These are phyloP conservation scores for Stramonita haemastoma DNA, from an alignment of 2,888 invertebrate species.

Conservation along the genomic window DNA sequence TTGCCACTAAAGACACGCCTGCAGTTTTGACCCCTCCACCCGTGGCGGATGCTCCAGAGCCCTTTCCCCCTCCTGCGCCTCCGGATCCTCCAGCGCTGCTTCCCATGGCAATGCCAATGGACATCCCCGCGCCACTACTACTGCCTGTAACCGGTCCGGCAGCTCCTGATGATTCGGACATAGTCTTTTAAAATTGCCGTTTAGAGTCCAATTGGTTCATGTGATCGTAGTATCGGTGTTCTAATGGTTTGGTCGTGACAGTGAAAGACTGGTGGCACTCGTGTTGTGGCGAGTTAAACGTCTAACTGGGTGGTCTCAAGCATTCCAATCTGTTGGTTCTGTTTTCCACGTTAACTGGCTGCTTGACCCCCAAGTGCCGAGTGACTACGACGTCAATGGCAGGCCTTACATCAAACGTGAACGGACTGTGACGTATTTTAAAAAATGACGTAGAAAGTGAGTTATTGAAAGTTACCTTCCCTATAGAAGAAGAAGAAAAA, in stretches of 20 bases:
- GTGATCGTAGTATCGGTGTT: background rate
- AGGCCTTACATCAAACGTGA: background rate
- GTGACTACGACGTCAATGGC: background rate
- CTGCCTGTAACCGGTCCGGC: background rate
- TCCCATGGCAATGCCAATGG: background rate
- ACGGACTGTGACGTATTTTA: background rate
- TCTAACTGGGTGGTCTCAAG: constrained; percentile 11
- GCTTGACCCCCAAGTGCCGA: constrained; percentile 29
- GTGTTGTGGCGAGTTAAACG: background rate
- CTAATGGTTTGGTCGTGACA: background rate
- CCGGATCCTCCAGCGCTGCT: background rate
- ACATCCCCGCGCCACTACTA: background rate
- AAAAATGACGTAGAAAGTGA: background rate
- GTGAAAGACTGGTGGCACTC: background rate
- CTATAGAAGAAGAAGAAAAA: too few relatives aligned
- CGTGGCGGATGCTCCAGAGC: background rate
- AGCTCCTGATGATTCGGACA: background rate
- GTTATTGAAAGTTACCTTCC: background rate
- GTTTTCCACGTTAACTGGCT: constrained; percentile 25
- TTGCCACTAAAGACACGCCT: background rate
- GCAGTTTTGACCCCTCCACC: background rate
- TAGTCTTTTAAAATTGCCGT: background rate
- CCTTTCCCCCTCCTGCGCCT: background rate
- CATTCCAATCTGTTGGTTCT: constrained; percentile 26
- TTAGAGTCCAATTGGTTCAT: background rate